Conservation (phyloP, 1,140 invertebrate species). For the Thaumatotibia leucotreta region DNA sequence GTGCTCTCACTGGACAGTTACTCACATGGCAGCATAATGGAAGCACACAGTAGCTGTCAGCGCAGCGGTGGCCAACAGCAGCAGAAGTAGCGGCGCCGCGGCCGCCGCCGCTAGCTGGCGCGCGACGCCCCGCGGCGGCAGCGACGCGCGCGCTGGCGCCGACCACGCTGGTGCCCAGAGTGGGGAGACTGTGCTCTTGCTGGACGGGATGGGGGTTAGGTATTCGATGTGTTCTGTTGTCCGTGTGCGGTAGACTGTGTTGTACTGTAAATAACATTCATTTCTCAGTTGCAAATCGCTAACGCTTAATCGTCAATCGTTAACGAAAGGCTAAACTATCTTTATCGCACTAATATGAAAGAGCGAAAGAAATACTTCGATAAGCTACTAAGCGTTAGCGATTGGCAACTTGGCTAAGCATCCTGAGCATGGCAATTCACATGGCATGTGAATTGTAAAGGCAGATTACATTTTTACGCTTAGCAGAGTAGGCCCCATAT, state of each 20-base stretch:
- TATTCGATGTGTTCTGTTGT: slow-evolving; percentile 54
- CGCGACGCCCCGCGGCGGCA: slow-evolving; percentile 84
- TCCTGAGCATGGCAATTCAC: too few relatives aligned
- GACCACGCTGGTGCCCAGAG: slow-evolving; percentile 66
- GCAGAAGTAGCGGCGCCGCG: slow-evolving; percentile 81
- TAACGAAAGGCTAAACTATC: too few relatives aligned
- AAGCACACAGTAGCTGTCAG: slow-evolving; percentile 86
- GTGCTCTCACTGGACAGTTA: slow-evolving; percentile 16
- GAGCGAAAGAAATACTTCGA: too few relatives aligned
- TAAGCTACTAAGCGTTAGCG: too few relatives aligned
- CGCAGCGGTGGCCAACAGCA: slow-evolving; percentile 81
- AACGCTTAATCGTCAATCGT: too few relatives aligned
- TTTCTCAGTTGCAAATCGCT: too few relatives aligned
- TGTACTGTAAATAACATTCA: slow-evolving; percentile 43
- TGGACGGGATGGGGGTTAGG: slow-evolving; percentile 42
- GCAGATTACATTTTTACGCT: too few relatives aligned
- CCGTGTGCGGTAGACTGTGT: slow-evolving; percentile 55
- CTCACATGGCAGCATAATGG: slow-evolving; percentile 85
- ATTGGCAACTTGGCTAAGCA: too few relatives aligned
- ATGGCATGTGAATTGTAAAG: too few relatives aligned
- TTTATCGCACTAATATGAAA: too few relatives aligned
- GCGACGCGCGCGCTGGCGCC: slow-evolving; percentile 75
- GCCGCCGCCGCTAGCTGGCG: slow-evolving; percentile 84
- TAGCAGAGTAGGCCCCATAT: too few relatives aligned
- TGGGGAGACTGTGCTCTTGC: slow-evolving; percentile 19